Evolutionary conservation across 2,113 vertebrate genomes (phyloP), one percentile per base, ranked within the genome.

Genomic region (Thunnus thynnus): DNA sequence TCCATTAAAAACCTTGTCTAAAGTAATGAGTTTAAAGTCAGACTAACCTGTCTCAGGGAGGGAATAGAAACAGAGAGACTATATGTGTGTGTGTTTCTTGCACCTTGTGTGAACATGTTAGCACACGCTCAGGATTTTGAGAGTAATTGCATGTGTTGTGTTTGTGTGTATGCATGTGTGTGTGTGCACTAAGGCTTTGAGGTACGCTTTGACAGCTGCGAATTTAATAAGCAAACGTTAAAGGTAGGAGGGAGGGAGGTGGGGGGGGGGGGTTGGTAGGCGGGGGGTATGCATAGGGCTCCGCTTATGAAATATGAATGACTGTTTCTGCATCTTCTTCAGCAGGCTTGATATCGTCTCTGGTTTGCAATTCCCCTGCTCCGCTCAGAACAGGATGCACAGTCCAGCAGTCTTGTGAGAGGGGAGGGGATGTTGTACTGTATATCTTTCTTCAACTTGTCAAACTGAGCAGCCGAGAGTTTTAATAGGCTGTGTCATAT

Each of bases 231-330:
- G 91, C 75, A 86, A 92, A 91, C 70, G 80, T 88, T 92, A 90
- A 91, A 89, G 89, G 84, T 91, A 69, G 71, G 57, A 58, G 78
- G 72, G 44, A 47, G 72, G 61, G 46, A 12, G 17, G n/a, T 18
- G 20, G 18, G 50, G 36, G n/a, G 20, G 11, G 22, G 9, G 32
- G 47, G 56, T 30, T 30, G 27, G 27, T 9, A 41, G 36, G 36
- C 9, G 36, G 36, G 36, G 78, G 71, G 2, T 50, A 32, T 85
- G 85, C 76, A 68, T 30, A 64, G 65, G 82, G 78, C 83, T 86
- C 67, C 13, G 52, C 89, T 92, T 90, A 93, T 94, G 91, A 94
- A 94, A 94, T 92, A 94, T 94, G 88, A 94, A 94, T 94, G 90
- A 91, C 74, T 92, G 78, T 84, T 93, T 93, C 91, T 92, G 88